phyloP scores from a whole-genome alignment of 2,797 vertebrate species.

The Sylvilagus floridanus region DNA sequence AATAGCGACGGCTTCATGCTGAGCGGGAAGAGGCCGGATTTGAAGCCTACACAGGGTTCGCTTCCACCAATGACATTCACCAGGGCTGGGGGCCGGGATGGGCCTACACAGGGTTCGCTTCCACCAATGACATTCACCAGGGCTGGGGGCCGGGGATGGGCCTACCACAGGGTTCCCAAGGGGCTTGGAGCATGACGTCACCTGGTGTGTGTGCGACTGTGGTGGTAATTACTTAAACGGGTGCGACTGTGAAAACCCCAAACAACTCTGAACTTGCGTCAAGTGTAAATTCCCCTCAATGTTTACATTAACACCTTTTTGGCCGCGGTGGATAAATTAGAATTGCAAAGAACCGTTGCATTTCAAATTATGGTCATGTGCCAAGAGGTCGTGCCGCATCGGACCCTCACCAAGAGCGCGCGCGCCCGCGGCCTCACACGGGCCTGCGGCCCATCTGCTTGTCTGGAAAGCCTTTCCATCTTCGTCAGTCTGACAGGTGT shows the following conservation, averaged over 20 bases:
- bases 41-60: neutral
- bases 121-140: neutral
- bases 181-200: neutral
- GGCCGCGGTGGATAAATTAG: neutral
- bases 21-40: neutral
- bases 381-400: neutral
- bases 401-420: neutral
- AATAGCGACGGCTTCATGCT: neutral
- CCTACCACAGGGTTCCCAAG: neutral
- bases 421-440: neutral
- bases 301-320: slow-evolving; percentile 34
- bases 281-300: neutral
- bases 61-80: neutral
- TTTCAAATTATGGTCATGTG: slow-evolving; percentile 15
- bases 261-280: neutral
- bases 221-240: neutral
- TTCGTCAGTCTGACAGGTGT: neutral
- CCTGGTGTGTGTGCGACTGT: neutral
- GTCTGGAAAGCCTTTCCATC: neutral
- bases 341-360: neutral
- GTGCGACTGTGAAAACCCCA: neutral
- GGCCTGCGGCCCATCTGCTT: neutral
- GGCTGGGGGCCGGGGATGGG: neutral
- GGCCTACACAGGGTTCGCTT: neutral
- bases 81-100: neutral